A percentile compares a stretch with the other conserved stretches of the same genome.
phyloP scores from a whole-genome alignment of 2,888 invertebrate species.

The Amblyjoppa proteus region DNA sequence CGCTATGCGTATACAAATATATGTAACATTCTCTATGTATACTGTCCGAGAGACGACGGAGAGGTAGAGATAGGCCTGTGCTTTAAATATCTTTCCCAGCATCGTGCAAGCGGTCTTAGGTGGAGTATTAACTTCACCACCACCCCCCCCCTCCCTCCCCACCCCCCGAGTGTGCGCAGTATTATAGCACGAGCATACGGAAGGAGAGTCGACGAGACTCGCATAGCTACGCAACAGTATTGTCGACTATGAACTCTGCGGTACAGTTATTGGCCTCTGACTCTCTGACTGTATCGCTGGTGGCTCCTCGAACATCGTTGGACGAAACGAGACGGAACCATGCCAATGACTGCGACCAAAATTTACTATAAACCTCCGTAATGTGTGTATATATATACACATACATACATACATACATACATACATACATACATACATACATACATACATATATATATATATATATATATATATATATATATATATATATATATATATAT shows the following conservation, averaged over 20 bases:
- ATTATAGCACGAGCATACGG: constrained; percentile 53
- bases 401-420: background rate
- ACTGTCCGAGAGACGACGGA: constrained; percentile 26
- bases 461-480: constrained; percentile 9
- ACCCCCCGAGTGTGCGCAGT: constrained; percentile 15
- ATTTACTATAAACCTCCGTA: background rate
- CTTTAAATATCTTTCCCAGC: constrained; percentile 66
- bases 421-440: background rate
- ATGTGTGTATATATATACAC: background rate
- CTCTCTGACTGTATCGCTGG: background rate
- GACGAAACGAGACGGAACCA: constrained; percentile 2
- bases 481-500: background rate
- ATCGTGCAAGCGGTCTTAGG: constrained; percentile 33
- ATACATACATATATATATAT: background rate
- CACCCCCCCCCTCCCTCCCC: no score
- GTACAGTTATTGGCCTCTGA: constrained; percentile 9
- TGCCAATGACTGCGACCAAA: constrained; percentile 14
- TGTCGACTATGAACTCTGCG: constrained; percentile 37
- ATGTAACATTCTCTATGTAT: background rate
- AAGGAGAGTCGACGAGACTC: constrained; percentile 46
- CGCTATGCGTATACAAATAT: background rate
- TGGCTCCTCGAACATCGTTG: background rate
- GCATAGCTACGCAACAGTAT: constrained; percentile 47
- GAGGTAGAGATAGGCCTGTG: constrained; percentile 46
- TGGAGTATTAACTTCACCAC: constrained; percentile 43